These are phyloP conservation scores for Globia sparganii DNA, from an alignment of 2,888 invertebrate species.

Conservation along the genomic window DNA sequence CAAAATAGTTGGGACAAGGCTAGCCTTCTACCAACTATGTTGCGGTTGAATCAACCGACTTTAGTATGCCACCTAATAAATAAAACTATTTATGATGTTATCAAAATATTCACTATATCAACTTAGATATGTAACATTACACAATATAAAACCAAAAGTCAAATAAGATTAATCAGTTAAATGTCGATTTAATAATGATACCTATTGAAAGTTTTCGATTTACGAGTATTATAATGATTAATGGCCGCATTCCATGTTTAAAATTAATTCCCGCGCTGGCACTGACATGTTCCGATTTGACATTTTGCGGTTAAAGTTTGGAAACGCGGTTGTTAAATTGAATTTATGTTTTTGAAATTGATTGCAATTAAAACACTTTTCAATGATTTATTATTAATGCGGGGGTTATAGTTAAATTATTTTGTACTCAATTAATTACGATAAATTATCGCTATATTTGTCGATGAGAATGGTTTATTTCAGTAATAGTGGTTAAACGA, in stretches of 20 bases:
- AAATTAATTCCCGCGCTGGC: slow-evolving; percentile 50
- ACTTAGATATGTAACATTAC: not conserved
- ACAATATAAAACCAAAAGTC: slow-evolving; percentile 15
- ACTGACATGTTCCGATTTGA: slow-evolving; percentile 60
- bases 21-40: no score
- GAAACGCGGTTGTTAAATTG: slow-evolving; percentile 44
- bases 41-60: no score
- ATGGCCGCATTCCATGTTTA: slow-evolving; percentile 31
- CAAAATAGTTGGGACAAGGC: no score
- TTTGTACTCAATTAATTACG: slow-evolving; percentile 6
- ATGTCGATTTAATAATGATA: slow-evolving; percentile 24
- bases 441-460: no score
- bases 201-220: slow-evolving; percentile 12
- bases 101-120: not conserved
- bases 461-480: not conserved
- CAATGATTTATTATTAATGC: slow-evolving; percentile 42
- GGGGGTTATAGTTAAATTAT: slow-evolving; percentile 4
- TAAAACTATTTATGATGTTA: not conserved
- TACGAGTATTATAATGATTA: slow-evolving; percentile 36
- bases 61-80: not conserved
- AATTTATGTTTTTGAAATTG: slow-evolving; percentile 54
- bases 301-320: slow-evolving; percentile 52
- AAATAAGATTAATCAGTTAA: slow-evolving; percentile 11
- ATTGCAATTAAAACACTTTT: slow-evolving; percentile 51
- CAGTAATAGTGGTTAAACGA: slow-evolving; percentile 1